Evolutionary conservation across 64 coral and sea anemone species (phyloP).

Genomic region (Astreopora myriophthalma): DNA sequence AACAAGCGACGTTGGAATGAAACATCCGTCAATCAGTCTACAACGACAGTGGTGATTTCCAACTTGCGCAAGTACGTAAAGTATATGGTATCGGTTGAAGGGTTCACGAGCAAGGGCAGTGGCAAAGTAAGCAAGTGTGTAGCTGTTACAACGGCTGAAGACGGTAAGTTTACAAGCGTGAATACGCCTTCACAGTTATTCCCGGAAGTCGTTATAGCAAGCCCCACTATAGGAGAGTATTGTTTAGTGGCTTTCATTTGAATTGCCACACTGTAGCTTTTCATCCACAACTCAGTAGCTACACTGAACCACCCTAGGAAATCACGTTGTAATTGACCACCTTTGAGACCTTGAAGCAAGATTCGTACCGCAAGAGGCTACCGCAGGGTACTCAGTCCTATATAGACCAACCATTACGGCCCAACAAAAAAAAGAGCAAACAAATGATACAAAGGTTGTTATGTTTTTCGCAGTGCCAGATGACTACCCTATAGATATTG

Average conservation of each 20-base stretch:
- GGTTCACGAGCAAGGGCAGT: conserved; percentile 38
- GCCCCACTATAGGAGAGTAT: too few relatives aligned
- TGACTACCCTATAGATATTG: conserved; percentile 8
- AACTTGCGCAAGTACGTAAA: conserved; percentile 69
- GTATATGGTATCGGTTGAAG: conserved; percentile 54
- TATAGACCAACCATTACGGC: not conserved
- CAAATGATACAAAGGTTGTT: not conserved
- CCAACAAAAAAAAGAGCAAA: not conserved
- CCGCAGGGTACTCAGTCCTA: too few relatives aligned
- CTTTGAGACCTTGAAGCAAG: too few relatives aligned
- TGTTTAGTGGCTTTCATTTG: too few relatives aligned
- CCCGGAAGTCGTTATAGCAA: not conserved
- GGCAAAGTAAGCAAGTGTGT: conserved; percentile 33
- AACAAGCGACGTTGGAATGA: not conserved
- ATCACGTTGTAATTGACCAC: too few relatives aligned
- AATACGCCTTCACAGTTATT: not conserved
- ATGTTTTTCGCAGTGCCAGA: conserved; percentile 19
- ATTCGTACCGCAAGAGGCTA: too few relatives aligned
- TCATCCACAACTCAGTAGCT: too few relatives aligned
- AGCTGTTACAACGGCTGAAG: conserved; percentile 39
- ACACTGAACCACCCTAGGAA: too few relatives aligned
- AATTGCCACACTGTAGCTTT: too few relatives aligned
- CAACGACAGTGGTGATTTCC: conserved; percentile 28
- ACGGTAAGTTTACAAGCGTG: conserved; percentile 39
- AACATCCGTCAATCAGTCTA: not conserved